Evolutionary conservation across 1,140 invertebrate genomes (phyloP), one percentile per base, ranked within the genome.

Genomic region (Bombus superbus): DNA sequence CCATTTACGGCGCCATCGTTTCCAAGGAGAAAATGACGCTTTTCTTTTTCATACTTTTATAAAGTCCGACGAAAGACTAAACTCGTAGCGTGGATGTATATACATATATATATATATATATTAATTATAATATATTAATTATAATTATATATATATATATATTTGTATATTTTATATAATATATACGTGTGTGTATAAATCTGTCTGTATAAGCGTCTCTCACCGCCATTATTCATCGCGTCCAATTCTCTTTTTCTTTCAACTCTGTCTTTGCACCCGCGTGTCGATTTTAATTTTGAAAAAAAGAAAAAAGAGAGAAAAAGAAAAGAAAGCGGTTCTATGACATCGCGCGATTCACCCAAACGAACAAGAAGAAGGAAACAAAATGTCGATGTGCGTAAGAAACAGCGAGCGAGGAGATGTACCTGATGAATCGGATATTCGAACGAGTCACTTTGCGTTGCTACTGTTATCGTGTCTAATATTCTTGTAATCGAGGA

Each of bases 371-470:
- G 9, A 42, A 18, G 18, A 78, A 32, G 0, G 42, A 22, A 73
- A 9, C 1, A 0, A 2, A 42, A 13, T 15, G 10, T 15, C 0
- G 9, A 72, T 81, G 72, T 35, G 47, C 18, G 47, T 38, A 74
- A 71, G 25, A 8, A 88, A 83, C 78, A 71, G 74, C 69, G 80
- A 82, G 85, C 85, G 80, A 89, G 84, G 79, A 86, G 86, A 91
- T 90, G 90, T 91, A 91, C 90, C 90, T 91, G 90, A 91, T 88
- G 90, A 91, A 91, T 88, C 89, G 89, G 81, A 88, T 85, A 79
- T 86, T 88, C 86, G 86, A 80, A 80, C 83, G 81, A 83, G 69
- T 88, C 69, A 59, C 40, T 72, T 84, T 86, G 68, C 82, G 83
- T 83, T 90, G 85, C 80, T 79, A 80, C 66, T 87, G 59, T 76